phyloP scores from a whole-genome alignment of 2,888 invertebrate species.

The Troides aeacus region DNA sequence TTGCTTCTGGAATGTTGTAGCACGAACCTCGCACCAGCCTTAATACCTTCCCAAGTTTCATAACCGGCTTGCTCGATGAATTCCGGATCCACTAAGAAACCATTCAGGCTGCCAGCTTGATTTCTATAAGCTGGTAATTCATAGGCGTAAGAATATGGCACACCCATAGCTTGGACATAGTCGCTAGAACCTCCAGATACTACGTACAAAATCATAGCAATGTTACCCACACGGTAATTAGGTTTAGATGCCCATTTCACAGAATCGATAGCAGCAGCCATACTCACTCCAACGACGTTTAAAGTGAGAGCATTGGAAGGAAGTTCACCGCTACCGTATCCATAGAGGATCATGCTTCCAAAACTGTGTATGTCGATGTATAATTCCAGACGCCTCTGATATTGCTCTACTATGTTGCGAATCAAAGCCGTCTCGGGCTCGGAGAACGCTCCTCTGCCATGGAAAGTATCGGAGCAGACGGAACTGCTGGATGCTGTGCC shows the following conservation, averaged over 20 bases:
- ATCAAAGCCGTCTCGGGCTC: constrained; percentile 83
- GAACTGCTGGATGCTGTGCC: constrained; percentile 69
- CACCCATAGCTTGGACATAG: constrained; percentile 76
- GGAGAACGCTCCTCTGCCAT: constrained; percentile 82
- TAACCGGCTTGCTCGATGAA: constrained; percentile 79
- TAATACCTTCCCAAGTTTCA: constrained; percentile 82
- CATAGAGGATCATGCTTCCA: constrained; percentile 80
- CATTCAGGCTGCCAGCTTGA: constrained; percentile 51
- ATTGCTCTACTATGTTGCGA: constrained; percentile 74
- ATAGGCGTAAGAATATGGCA: constrained; percentile 80
- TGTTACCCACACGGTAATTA: constrained; percentile 73
- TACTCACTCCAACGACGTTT: constrained; percentile 57
- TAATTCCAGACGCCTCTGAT: constrained; percentile 74
- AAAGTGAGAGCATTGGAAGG: constrained; percentile 73
- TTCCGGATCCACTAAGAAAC: constrained; percentile 78
- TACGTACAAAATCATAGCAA: constrained; percentile 71
- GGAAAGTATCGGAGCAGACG: constrained; percentile 82
- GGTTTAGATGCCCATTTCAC: constrained; percentile 65
- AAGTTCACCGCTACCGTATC: constrained; percentile 59
- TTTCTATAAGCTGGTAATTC: constrained; percentile 77
- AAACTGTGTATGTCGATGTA: constrained; percentile 88
- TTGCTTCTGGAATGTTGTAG: constrained; percentile 39
- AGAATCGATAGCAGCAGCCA: constrained; percentile 67
- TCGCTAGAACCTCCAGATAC: constrained; percentile 84
- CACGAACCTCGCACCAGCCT: constrained; percentile 69